phyloP scores from a whole-genome alignment of 2,888 invertebrate genomes.

The Boloria euphrosyne region DNA sequence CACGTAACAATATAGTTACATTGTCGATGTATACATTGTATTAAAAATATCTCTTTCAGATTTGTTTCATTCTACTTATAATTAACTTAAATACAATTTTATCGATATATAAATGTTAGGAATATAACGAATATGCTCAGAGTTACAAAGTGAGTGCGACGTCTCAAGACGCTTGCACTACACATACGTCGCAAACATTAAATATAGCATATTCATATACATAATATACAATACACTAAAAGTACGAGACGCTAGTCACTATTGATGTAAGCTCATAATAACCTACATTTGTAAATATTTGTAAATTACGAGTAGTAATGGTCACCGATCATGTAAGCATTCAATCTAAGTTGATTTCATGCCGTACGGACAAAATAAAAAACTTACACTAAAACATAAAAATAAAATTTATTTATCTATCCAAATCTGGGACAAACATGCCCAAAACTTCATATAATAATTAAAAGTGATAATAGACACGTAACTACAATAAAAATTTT shows the following conservation, averaged over 20 bases:
- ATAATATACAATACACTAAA: slow-evolving; percentile 14
- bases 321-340: slow-evolving; percentile 5
- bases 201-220: slow-evolving; percentile 4
- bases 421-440: slow-evolving; percentile 27
- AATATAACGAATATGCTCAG: not conserved
- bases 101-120: not conserved
- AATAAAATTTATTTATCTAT: slow-evolving; percentile 29
- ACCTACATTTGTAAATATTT: slow-evolving; percentile 13
- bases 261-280: slow-evolving; percentile 16
- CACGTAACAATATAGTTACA: not conserved
- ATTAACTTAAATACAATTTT: slow-evolving; percentile 18
- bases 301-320: slow-evolving; percentile 7
- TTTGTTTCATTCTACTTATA: slow-evolving; percentile 14
- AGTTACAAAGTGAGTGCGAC: slow-evolving; percentile 7
- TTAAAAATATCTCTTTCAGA: slow-evolving; percentile 16
- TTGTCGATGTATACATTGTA: slow-evolving; percentile 2
- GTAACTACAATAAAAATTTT: slow-evolving; percentile 19
- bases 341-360: not conserved
- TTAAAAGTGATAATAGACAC: slow-evolving; percentile 27
- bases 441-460: slow-evolving; percentile 28
- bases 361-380: slow-evolving; percentile 12
- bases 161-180: not conserved
- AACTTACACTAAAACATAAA: slow-evolving; percentile 26
- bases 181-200: not conserved
- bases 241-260: slow-evolving; percentile 9